These are phyloP conservation scores for Clarias platycephalus DNA, from an alignment of 2,797 vertebrate genomes.

Conservation along the genomic window DNA sequence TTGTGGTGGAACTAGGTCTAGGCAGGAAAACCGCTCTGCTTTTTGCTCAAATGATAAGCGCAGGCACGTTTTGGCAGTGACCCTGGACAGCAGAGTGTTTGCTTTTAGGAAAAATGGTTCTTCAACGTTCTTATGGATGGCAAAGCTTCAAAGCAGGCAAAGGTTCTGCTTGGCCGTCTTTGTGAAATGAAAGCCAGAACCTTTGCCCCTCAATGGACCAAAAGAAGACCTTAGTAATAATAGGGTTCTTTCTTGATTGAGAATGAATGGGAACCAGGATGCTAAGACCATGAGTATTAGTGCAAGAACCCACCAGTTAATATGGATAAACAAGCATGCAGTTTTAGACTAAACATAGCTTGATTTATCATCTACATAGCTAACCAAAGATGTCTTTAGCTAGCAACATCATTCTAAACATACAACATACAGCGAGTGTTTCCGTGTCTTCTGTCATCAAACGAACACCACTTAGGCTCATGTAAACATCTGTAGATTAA, in stretches of 20 bases:
- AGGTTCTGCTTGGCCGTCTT: neutral
- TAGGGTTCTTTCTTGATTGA: neutral
- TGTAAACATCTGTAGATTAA: constrained; percentile 33
- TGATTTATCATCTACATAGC: neutral
- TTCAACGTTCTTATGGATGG: neutral
- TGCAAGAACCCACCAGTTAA: neutral
- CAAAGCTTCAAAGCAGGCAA: neutral
- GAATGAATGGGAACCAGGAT: neutral
- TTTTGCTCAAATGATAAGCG: neutral
- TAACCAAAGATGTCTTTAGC: neutral
- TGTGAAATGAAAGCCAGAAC: neutral
- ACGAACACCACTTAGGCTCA: neutral
- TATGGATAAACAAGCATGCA: neutral
- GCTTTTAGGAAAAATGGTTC: neutral
- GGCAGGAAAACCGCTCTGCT: neutral
- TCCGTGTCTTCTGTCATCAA: neutral
- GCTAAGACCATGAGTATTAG: constrained; percentile 3
- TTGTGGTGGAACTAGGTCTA: neutral
- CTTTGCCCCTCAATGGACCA: neutral
- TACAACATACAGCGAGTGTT: constrained; percentile 13
- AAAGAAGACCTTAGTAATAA: neutral
- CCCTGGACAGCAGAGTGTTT: neutral
- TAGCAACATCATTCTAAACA: neutral
- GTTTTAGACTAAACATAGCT: neutral
- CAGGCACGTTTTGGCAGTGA: neutral